Evolutionary conservation across 37 sponge, comb jelly and placozoan species (phyloP).

Genomic region (Beroe ovata): DNA sequence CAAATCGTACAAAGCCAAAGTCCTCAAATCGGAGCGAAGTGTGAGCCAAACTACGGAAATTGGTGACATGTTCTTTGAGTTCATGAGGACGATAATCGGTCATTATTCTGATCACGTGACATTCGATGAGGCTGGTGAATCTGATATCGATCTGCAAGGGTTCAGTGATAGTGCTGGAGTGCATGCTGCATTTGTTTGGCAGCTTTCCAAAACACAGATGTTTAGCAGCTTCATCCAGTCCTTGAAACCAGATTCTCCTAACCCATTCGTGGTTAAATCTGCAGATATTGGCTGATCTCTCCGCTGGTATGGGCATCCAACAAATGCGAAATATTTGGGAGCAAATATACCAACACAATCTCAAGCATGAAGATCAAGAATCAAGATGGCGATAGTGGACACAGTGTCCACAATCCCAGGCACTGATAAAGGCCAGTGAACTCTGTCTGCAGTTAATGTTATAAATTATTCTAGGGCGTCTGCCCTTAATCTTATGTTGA

Average conservation of each 20-base stretch:
- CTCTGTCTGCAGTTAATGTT: no score
- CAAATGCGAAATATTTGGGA: no score
- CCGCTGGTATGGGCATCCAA: no score
- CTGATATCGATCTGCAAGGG: not conserved
- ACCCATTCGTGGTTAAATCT: not conserved
- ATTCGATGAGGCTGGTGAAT: conserved; percentile 24
- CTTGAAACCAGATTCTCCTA: not conserved
- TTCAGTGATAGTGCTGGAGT: conserved; percentile 29
- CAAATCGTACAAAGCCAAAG: conserved; percentile 21
- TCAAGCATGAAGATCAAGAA: no score
- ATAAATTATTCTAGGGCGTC: no score
- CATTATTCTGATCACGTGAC: conserved; percentile 55
- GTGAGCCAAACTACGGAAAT: conserved; percentile 2
- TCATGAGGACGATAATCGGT: conserved; percentile 52
- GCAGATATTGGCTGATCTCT: not conserved
- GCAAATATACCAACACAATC: no score
- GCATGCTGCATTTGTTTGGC: conserved; percentile 52
- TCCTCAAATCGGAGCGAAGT: not conserved
- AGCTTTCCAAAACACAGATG: conserved; percentile 63
- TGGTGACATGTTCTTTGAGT: conserved; percentile 60
- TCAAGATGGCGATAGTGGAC: no score
- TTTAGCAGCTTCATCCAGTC: conserved; percentile 56
- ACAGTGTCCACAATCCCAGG: no score
- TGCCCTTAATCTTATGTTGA: no score
- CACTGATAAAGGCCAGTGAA: no score